Base-by-base conservation (phyloP, 2,797 vertebrate genomes). In the Paedocypris micromegethes region DNA sequence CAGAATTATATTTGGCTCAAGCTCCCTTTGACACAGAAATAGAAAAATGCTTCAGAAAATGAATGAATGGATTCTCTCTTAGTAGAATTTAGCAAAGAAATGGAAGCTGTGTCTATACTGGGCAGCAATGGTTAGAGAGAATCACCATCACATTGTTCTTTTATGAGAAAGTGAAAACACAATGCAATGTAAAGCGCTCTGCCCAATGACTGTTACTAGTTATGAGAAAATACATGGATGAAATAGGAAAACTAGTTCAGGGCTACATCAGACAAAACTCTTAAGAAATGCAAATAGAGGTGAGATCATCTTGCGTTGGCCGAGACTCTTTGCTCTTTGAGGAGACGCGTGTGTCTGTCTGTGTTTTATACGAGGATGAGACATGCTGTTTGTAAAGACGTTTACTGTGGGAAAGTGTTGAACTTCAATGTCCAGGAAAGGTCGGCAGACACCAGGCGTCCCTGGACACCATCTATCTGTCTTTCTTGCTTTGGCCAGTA, bases 371-470 rank as follows among this genome's bases (percentile, higher is more conserved):
- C 45, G 9, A 63, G 60, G 54, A 64, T 50, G 59, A 52, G 42
- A 45, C 6, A 70, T 58, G 52, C 23, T 45, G 48, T 39, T 68
- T 68, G 54, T 63, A 56, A 41, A 38, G 53, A 45, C 66, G 70
- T 76, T 49, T 66, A 47, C 58, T 54, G 55, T 68, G 61, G 66
- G 41, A 55, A 68, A 64, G 54, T 73, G 56, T 47, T 66, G 68
- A 68, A 53, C 57, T 52, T 65, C 65, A 66, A 65, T 66, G 70
- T 43, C 45, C 56, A 59, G 48, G 46, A 44, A 66, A 66, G 64
- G 52, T 54, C 51, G 60, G 40, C 5, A 1, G 41, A 37, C 51
- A 70, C 50, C 47, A 49, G 46, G 45, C 9, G 6, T 62, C 67
- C 51, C 23, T 38, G 5, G 6, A 66, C 64, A 58, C 64, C 40